phyloP scores from a whole-genome alignment of 2,888 invertebrate species.

The Acleris laterana region DNA sequence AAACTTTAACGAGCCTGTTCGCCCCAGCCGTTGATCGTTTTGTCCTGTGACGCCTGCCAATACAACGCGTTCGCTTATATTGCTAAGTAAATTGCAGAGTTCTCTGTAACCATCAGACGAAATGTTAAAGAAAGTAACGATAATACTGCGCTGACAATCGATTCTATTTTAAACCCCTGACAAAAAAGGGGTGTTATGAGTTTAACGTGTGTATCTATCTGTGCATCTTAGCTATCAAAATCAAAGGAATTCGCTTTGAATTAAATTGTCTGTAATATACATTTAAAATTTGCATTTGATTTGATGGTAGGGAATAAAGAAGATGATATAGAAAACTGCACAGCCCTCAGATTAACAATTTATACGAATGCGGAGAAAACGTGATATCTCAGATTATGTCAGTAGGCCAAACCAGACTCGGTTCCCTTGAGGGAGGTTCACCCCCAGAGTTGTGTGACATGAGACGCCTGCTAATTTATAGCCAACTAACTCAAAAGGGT shows the following conservation, averaged over 20 bases:
- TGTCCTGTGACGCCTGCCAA: slow-evolving; percentile 10
- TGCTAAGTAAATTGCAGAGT: slow-evolving; percentile 9
- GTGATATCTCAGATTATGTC: slow-evolving; percentile 26
- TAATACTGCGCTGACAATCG: no score
- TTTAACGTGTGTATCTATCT: no score
- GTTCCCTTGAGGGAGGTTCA: neutral
- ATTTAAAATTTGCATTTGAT: no score
- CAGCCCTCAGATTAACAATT: neutral
- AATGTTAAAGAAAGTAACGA: neutral
- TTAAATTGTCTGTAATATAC: no score
- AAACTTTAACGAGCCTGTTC: slow-evolving; percentile 7
- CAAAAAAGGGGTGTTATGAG: no score
- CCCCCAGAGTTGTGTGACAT: slow-evolving; percentile 2
- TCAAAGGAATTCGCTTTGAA: no score
- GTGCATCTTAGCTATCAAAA: no score
- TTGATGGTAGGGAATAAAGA: no score
- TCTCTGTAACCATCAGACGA: neutral
- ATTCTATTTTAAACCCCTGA: no score
- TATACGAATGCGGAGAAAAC: slow-evolving; percentile 24
- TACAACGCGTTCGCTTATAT: no score
- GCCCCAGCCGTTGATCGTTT: slow-evolving; percentile 7
- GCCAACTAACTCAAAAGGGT: neutral
- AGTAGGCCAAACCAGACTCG: slow-evolving; percentile 20
- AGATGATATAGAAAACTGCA: no score
- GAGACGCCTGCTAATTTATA: slow-evolving; percentile 19